phyloP scores from a whole-genome alignment of 1,140 invertebrate genomes.

The Reticulitermes speratus region DNA sequence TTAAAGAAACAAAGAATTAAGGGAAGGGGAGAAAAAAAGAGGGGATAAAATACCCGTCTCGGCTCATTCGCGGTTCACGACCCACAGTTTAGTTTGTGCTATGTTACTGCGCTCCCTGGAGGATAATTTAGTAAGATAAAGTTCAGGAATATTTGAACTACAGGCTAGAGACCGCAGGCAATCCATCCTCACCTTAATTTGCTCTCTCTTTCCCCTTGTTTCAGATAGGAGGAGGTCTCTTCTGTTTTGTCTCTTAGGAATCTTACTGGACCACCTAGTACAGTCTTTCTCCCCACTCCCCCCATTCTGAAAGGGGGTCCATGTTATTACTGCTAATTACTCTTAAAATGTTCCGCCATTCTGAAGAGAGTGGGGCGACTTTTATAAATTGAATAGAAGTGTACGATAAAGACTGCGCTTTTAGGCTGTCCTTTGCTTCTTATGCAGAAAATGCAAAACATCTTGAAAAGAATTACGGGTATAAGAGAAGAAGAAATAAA shows the following conservation, averaged over 20 bases:
- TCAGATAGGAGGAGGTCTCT: constrained; percentile 2
- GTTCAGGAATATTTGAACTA: neutral
- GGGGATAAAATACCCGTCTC: no score
- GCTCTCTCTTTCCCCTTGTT: neutral
- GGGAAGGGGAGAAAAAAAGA: no score
- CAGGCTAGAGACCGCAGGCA: neutral
- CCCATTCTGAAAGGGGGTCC: neutral
- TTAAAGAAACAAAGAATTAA: no score
- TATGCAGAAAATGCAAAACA: constrained; percentile 19
- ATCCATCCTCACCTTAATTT: constrained; percentile 7
- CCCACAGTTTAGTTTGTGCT: neutral
- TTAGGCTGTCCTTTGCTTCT: neutral
- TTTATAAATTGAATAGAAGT: constrained; percentile 9
- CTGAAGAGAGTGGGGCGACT: neutral
- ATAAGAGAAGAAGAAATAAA: constrained; percentile 7
- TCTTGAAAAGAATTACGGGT: constrained; percentile 15
- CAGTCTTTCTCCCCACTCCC: neutral
- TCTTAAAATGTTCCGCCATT: neutral
- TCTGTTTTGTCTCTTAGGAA: constrained; percentile 18
- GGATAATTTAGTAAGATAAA: neutral
- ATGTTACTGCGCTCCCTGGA: neutral
- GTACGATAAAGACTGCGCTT: neutral
- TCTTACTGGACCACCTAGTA: constrained; percentile 1
- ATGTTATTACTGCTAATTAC: constrained; percentile 19
- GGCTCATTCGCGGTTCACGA: neutral